phyloP scores from a whole-genome alignment of 2,888 invertebrate species.

The Lasioglossum calceatum region DNA sequence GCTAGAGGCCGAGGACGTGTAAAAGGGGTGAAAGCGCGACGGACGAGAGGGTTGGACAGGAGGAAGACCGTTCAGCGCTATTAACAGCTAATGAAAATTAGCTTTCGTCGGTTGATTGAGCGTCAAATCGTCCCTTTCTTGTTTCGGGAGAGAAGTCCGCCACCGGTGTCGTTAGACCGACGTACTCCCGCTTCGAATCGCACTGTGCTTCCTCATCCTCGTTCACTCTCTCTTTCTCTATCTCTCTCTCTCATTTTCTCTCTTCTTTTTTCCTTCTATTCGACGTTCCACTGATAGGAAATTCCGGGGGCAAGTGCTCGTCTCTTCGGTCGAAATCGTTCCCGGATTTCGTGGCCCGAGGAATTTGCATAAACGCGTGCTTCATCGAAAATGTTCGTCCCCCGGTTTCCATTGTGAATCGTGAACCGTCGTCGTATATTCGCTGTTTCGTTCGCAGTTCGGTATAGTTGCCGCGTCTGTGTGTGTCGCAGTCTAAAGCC shows the following conservation, averaged over 20 bases:
- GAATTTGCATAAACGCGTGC: constrained; percentile 18
- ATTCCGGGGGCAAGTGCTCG: constrained; percentile 52
- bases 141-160: constrained; percentile 78
- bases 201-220: constrained; percentile 36
- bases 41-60: constrained; percentile 58
- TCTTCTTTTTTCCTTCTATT: constrained; percentile 4
- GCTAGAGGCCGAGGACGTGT: constrained; percentile 32
- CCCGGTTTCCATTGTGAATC: neutral
- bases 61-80: constrained; percentile 72
- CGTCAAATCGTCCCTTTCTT: constrained; percentile 84
- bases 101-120: constrained; percentile 84
- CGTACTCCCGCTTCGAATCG: constrained; percentile 68
- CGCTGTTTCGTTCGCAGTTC: constrained; percentile 4
- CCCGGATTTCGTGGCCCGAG: constrained; percentile 7
- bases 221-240: neutral
- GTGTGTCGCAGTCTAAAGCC: neutral
- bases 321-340: neutral
- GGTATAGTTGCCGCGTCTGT: neutral
- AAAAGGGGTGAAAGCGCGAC: constrained; percentile 50
- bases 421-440: neutral
- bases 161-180: constrained; percentile 79
- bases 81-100: constrained; percentile 85
- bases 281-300: constrained; percentile 42
- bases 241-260: no score
- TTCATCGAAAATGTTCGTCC: constrained; percentile 12